Evolutionary conservation across 2,113 vertebrate genomes (phyloP), one percentile per base, ranked within the genome.

Genomic region (Columbina picui): DNA sequence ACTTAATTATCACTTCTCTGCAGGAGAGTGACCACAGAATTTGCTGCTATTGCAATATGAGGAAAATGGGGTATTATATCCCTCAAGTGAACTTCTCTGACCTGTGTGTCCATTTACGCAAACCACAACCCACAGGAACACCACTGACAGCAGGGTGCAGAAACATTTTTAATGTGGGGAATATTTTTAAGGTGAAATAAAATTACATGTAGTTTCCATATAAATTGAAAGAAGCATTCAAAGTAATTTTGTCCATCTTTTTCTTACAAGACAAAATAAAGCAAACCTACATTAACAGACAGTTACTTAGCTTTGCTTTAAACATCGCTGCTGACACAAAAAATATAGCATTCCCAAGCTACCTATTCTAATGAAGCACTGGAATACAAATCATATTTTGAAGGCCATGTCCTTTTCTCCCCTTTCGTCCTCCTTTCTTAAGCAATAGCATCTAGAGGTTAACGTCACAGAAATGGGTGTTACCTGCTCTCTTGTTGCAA

Each of bases 1-100:
- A 89, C 57, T 49, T 73, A 84, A 94, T 93, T 96, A 89, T 68
- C 39, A 39, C 81, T 93, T 89, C 89, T 87, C 89, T 65, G 73
- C 61, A 69, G 81, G 89, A 85, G 74, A 89, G 36, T 0, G 2
- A 91, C 52, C 65, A 85, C 74, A 69, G 74, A 79, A 79, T 81
- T 89, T 71, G 77, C 61, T 91, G 74, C 49, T 64, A 3, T 57
- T 65, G 68, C 55, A n/a, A 45, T 10, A 92, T 57, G 90, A n/a
- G 38, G 53, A 5, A 77, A 96, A 57, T 5, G 10, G 39, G 22
- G 21, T n/a, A 57, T 64, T 79, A 22, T 12, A 68, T 63, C 32
- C 36, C 55, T 80, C 39, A 32, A 55, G 21, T 14, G 17, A 91
- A 78, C 43, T 82, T 63, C 14, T 22, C 36, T 80, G 71, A 83